Percentiles rank a stretch among this genome's conserved stretches.
These are phyloP conservation scores for Heteronetta atricapilla DNA, from an alignment of 2,113 vertebrate genomes.

Conservation along the genomic window DNA sequence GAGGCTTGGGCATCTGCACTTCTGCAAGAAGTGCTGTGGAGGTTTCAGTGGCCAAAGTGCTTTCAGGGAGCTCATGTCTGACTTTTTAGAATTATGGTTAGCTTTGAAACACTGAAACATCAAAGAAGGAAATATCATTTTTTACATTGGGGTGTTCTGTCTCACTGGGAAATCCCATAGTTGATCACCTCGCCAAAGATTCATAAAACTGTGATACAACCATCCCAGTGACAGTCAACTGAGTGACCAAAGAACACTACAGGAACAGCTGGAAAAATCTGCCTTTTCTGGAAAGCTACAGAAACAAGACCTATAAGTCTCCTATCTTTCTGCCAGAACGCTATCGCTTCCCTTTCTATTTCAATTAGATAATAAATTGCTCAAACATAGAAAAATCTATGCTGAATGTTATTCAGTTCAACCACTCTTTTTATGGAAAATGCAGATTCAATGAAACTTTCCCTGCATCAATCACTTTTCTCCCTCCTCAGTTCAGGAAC, in stretches of 20 bases:
- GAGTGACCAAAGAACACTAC: neutral
- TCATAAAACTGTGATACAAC: neutral
- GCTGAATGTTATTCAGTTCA: neutral
- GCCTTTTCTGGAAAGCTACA: neutral
- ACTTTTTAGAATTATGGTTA: neutral
- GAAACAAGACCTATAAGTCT: neutral
- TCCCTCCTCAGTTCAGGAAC: neutral
- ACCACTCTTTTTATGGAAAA: neutral
- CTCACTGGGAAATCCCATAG: neutral
- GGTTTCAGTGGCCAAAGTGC: neutral
- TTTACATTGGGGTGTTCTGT: neutral
- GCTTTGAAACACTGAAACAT: neutral
- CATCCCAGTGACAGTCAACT: neutral
- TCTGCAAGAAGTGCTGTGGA: fast-evolving
- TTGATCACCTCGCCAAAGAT: neutral
- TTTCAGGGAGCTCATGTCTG: neutral
- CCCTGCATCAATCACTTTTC: neutral
- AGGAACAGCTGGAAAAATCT: neutral
- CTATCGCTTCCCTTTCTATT: neutral
- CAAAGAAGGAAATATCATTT: neutral
- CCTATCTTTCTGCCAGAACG: neutral
- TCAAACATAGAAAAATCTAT: neutral
- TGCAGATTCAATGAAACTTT: neutral
- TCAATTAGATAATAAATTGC: neutral
- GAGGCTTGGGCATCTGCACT: neutral